These are phyloP conservation scores for Steinernema carpocapsae DNA, from an alignment of 2,888 invertebrate genomes.

Conservation along the genomic window DNA sequence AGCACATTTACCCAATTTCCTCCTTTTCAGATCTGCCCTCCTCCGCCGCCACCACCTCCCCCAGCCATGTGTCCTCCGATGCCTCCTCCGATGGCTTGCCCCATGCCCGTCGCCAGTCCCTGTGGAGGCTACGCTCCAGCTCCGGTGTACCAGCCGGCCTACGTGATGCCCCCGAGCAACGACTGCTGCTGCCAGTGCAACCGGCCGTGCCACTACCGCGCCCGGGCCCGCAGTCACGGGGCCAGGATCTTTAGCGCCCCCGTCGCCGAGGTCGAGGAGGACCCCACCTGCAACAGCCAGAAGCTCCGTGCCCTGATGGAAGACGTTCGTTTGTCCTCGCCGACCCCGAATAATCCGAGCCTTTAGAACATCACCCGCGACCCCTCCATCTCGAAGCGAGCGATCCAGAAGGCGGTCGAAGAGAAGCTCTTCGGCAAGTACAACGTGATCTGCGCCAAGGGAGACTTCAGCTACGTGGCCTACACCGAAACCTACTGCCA, in stretches of 20 bases:
- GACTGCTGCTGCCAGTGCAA: conserved; percentile 65
- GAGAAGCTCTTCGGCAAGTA: conserved; percentile 62
- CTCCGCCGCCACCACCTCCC: conserved; percentile 17
- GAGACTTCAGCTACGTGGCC: conserved; percentile 67
- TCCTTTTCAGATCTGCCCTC: conserved; percentile 7
- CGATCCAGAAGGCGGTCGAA: conserved; percentile 67
- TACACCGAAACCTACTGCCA: conserved; percentile 64
- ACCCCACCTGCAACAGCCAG: conserved; percentile 65
- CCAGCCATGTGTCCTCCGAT: conserved; percentile 36
- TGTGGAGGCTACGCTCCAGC: conserved; percentile 50
- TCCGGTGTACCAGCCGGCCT: conserved; percentile 49
- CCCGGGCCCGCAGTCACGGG: conserved; percentile 62
- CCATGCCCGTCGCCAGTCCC: conserved; percentile 27
- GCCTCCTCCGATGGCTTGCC: conserved; percentile 26
- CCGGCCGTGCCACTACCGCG: conserved; percentile 58
- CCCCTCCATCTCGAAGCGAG: conserved; percentile 64
- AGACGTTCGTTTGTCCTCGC: conserved; percentile 48
- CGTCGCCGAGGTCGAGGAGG: conserved; percentile 54
- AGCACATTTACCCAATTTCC: too few species aligned
- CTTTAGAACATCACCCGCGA: conserved; percentile 64
- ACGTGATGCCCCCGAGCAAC: conserved; percentile 48
- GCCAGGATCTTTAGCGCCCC: conserved; percentile 54
- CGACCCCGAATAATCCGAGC: background rate
- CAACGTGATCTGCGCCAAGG: conserved; percentile 67
- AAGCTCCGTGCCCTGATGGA: conserved; percentile 63